Base-by-base conservation (phyloP, 1,140 invertebrate genomes). In the Dufourea novaeangliae region DNA sequence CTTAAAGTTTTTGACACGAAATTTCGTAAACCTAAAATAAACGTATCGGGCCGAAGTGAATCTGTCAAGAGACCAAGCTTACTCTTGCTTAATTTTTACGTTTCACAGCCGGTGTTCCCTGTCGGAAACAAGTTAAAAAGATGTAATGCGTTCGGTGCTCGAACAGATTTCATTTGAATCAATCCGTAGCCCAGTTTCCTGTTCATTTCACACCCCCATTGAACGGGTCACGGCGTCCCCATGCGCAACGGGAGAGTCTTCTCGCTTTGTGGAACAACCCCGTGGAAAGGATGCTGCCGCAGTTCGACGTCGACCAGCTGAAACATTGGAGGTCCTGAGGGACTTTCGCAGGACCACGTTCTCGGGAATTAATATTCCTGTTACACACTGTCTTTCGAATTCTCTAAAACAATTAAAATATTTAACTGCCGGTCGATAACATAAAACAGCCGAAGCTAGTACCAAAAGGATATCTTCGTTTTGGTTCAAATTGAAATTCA, bases 151-250 rank as follows among this genome's bases (percentile, higher is more conserved):
- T 20, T 69, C 54, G 64, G 34, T 78, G 69, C 52, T 75, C 82
- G 85, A 84, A 75, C 63, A 67, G 70, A 87, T 87, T 85, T 78
- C 76, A 85, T 87, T 77, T 66, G 64, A 74, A 85, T 80, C 82
- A 80, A 85, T 84, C 81, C 44, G 52, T 29, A 68, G 37, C 44
- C n/a, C 69, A 67, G 52, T 41, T 68, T 37, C 69, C 59, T 84
- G 82, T 85, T 83, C 71, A 82, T 91, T 91, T 91, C 86, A 89
- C 89, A 86, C 80, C 79, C 86, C 75, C 57, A 64, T n/a, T 88
- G 86, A 84, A 86, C 86, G 71, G 62, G 50, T 56, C 66, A 78
- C 70, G 62, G 54, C 83, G 79, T 63, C 64, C 73, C 73, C 79
- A 78, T 76, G 67, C 79, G 81, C 63, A 61, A 67, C 62, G 79